Evolutionary conservation across 2,888 invertebrate genomes (phyloP), one percentile per base, ranked within the genome.

Genomic region (Pristionchus maxplancki): DNA sequence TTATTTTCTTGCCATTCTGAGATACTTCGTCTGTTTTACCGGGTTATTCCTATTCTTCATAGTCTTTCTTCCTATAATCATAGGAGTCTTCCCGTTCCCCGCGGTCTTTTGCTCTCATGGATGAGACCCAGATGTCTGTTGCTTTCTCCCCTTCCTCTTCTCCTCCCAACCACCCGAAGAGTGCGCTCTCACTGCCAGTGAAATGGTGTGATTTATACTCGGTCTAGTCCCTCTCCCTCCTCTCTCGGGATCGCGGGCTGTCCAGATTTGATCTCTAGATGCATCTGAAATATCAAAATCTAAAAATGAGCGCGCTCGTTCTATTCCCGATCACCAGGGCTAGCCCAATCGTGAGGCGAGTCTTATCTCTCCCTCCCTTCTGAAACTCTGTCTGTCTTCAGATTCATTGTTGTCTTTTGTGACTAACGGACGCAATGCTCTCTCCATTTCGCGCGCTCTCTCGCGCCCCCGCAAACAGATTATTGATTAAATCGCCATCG

Each of bases 151-250:
- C 53, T 31, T 13, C 53, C 34, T 31, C 82, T n/a, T 34, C 31
- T 53, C 53, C 15, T 31, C 31, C 17, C 64, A 64, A 53, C 53
- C 64, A n/a, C 15, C 71, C 37, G 37, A 15, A 78, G 44, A 78
- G 74, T 78, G 74, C 78, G 13, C 9, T 44, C 78, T 28, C n/a
- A 4, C 74, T 74, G 17, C 15, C 74, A n/a, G 74, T 78, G 74
- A 78, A 78, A n/a, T 78, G 74, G 74, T 78, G 74, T 78, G 74
- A 78, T 78, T 78, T 78, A 78, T 78, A 78, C 44, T 40, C n/a
- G 44, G 44, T 78, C 74, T 78, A 34, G 34, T 44, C 31, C 71
- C 64, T 64, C 64, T 37, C 67, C 13, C 5, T 5, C 20, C 37
- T 20, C 53, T 53, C 53, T 53, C 53, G 9, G 20, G 24, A n/a